Base-by-base conservation (phyloP, 2,113 vertebrate species). In the Centrocercus urophasianus region DNA sequence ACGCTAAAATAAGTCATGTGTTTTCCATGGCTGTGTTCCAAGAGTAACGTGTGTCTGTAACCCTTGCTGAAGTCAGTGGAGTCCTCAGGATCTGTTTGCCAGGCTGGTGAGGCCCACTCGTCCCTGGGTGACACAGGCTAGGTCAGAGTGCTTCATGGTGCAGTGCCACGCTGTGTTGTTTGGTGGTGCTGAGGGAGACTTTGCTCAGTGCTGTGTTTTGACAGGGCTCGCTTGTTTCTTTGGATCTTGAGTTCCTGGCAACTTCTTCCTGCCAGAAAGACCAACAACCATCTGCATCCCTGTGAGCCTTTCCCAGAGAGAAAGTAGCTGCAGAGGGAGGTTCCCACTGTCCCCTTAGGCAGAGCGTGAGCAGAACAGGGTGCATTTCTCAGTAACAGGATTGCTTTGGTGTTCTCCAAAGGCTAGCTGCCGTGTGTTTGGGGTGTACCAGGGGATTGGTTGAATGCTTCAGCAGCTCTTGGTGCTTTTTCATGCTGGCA, bases 81-180 rank as follows among this genome's bases (percentile, higher is more conserved):
- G 34, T 10, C 50, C 47, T 30, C 22, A 14, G 8, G 56, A 19
- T 40, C 32, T 63, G n/a, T 8, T 60, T 40, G 45, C n/a, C 0
- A 19, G 50, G 9, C 56, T 19, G 40, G 4, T 8, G 38, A 24
- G 74, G 57, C 7, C n/a, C 25, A 8, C 34, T 28, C 6, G 15
- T 38, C 59, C 8, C 27, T 13, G 3, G 66, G 16, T 28, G 2
- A n/a, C 3, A 34, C 8, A 36, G 24, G 16, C 2, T 21, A 63
- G 45, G 24, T 19, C 32, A 36, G 0, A 0, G 54, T 40, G 3
- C 19, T 34, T 47, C 20, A 43, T 4, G 13, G 3, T 5, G 43
- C 8, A 0, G 3, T 7, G 25, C 30, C 43, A 9, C 1, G 72
- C 45, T 13, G 25, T 30, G 27, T 43, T 34, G 17, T 47, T 66